These are phyloP conservation scores for Erannis defoliaria DNA, from an alignment of 2,888 invertebrate genomes.

Conservation along the genomic window DNA sequence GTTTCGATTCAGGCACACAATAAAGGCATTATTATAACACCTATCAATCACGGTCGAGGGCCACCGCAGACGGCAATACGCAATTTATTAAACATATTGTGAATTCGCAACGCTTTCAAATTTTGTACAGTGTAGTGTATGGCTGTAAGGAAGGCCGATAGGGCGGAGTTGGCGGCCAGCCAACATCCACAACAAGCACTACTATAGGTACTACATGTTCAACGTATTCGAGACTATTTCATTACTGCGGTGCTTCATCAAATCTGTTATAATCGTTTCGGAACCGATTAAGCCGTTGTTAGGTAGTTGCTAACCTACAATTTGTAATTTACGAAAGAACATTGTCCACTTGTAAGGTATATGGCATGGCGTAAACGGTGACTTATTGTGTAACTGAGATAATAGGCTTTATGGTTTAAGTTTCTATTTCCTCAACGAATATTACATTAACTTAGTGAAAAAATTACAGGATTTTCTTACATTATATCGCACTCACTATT, in stretches of 20 bases:
- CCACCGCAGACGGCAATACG: slow-evolving; percentile 42
- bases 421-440: no score
- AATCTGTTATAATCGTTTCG: slow-evolving; percentile 34
- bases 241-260: slow-evolving; percentile 50
- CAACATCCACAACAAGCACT: slow-evolving; percentile 50
- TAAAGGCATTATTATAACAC: slow-evolving; percentile 42
- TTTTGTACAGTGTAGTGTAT: slow-evolving; percentile 47
- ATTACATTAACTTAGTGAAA: no score
- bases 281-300: slow-evolving; percentile 22
- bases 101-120: slow-evolving; percentile 67
- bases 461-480: no score
- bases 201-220: slow-evolving; percentile 64
- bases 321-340: not conserved
- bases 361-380: no score
- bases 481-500: no score
- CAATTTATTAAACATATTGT: slow-evolving; percentile 53
- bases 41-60: slow-evolving; percentile 47
- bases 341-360: not conserved
- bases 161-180: slow-evolving; percentile 58
- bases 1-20: slow-evolving; percentile 38
- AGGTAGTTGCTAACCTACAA: not conserved
- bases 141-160: slow-evolving; percentile 47
- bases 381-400: no score
- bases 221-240: slow-evolving; percentile 62
- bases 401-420: no score